Evolutionary conservation across 2,888 invertebrate species (phyloP), one percentile per base, ranked within the genome.

Genomic region (Sinopyrophorus schimmeli): DNA sequence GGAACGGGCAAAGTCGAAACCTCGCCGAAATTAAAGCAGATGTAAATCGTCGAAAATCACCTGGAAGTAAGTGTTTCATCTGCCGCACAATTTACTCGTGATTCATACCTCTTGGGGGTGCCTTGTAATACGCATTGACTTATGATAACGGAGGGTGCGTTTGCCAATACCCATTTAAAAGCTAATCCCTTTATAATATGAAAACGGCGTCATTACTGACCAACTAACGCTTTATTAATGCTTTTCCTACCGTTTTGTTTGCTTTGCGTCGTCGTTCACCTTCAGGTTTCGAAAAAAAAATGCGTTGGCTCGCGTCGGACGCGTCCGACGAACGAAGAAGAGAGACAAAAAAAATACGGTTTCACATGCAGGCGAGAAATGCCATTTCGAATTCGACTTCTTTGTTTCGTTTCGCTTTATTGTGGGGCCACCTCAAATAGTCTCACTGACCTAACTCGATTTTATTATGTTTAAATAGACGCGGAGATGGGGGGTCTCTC

Each of bases 61-160:
- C 53, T 53, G 53, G 43, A 21, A 7, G 18, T 28, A n/a, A 6
- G 21, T n/a, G 60, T 64, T 67, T 67, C 67, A 68, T 68, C 67
- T 68, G 67, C 64, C 56, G 55, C 48, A 55, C 57, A 65, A 65
- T 65, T 63, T 60, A 51, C 43, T 51, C 38, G 65, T 67, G 67
- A 66, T 65, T 67, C 67, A 68, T 63, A 50, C 61, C 56, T 60
- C 50, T 41, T 58, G 53, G 63, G 62, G 60, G 53, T 50, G 48
- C 58, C 53, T 51, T 37, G 53, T 52, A 54, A 54, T 56, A 49
- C 55, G 53, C 54, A 55, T 52, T 55, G 57, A 59, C 57, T 59
- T 59, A 55, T 42, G 44, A 47, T 51, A 41, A 41, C 21, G 18
- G 38, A 32, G 53, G 53, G 53, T 53, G 55, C 44, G 41, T 40